Base-by-base conservation (phyloP, 2,113 vertebrate genomes). In the Daphoenositta chrysoptera region DNA sequence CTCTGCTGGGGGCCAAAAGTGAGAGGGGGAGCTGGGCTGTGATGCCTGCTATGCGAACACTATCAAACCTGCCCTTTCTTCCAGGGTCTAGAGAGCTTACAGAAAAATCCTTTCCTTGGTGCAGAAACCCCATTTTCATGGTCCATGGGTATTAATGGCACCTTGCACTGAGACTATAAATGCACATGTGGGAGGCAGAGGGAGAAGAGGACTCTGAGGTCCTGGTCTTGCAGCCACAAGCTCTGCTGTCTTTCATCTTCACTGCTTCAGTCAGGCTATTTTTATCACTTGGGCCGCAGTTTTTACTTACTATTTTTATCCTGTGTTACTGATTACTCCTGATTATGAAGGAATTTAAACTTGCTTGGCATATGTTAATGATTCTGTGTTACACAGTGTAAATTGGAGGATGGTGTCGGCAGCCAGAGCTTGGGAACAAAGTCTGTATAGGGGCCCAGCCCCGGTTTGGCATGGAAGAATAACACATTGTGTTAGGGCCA, bases 291-390 rank as follows among this genome's bases (percentile, higher is more conserved):
- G 39, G 12, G 82, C 75, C 93, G 84, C 78, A 91, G 66, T 77
- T 93, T 95, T 91, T 83, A 72, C 84, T 91, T 85, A 58, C 78
- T 96, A 83, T 95, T 91, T 81, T 90, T 94, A 91, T 93, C 66
- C 82, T 54, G 27, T 45, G 63, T 65, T 88, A 93, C 87, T 94
- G 87, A 94, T 96, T 96, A 86, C 92, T 86, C 75, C 70, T 3
- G 10, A 66, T 94, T 91, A 93, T 72, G 82, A 88, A 80, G 75
- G 79, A 92, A 80, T 88, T 91, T 54, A 75, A 80, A 83, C 35
- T 90, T 58, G 54, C n/a, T 90, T 75, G 80, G 86, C 54, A 61
- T 70, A 44, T 39, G 40, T 91, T 96, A 93, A 91, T 90, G 90
- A 81, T 66, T 84, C 81, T 81, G 54, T 72, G 63, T 42, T 2